These are phyloP conservation scores for Pantherophis guttatus DNA, from an alignment of 2,113 vertebrate genomes.

Conservation along the genomic window DNA sequence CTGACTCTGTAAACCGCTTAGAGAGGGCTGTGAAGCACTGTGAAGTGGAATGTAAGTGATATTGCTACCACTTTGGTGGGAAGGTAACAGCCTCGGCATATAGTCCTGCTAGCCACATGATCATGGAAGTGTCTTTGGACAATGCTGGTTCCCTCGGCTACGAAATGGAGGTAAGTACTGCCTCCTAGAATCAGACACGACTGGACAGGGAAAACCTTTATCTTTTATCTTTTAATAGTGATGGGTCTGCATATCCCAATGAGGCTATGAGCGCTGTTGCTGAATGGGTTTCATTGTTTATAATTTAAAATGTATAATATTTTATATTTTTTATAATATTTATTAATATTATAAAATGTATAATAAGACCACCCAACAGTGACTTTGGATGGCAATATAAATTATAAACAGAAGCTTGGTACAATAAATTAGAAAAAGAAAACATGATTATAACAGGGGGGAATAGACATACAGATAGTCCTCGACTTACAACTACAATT, in stretches of 20 bases:
- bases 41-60: too few relatives aligned
- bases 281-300: neutral
- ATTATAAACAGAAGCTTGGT: neutral
- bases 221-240: neutral
- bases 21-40: too few relatives aligned
- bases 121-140: neutral
- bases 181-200: neutral
- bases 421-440: neutral
- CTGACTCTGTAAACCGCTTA: too few relatives aligned
- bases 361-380: neutral
- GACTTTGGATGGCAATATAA: neutral
- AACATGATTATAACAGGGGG: neutral
- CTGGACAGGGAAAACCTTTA: neutral
- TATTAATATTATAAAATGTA: neutral
- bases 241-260: neutral
- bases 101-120: neutral
- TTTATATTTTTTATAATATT: too few relatives aligned
- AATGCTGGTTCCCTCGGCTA: neutral
- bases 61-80: too few relatives aligned
- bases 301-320: neutral
- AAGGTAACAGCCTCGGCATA: too few relatives aligned
- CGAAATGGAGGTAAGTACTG: neutral
- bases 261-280: neutral
- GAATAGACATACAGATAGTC: neutral
- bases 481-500: neutral